Percentiles rank a stretch among this genome's conserved stretches.
Evolutionary conservation across 2,797 vertebrate species (phyloP).

Genomic region (Euphonia xanthogaster): DNA sequence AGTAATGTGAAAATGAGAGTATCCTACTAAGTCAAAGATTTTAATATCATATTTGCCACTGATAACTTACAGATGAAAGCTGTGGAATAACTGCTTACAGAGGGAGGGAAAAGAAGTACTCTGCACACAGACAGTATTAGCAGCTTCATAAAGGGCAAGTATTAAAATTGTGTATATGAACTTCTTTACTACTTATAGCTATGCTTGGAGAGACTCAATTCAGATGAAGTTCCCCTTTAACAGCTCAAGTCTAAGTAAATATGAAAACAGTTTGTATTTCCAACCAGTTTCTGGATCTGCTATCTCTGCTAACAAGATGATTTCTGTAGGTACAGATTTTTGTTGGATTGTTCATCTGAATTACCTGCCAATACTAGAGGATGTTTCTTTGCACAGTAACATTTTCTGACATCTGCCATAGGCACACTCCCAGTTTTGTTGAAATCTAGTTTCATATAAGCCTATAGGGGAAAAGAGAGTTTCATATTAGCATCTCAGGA

Average conservation of each 20-base stretch:
- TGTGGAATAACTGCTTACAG: background rate
- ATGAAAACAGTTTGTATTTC: background rate
- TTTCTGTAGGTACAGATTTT: background rate
- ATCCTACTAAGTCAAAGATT: background rate
- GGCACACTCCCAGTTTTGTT: conserved; percentile 74
- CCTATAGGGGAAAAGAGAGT: conserved; percentile 34
- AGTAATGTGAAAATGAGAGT: background rate
- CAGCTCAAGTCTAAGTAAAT: background rate
- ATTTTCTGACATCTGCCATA: conserved; percentile 76
- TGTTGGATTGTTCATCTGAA: background rate
- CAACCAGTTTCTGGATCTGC: background rate
- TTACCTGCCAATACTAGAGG: conserved; percentile 78
- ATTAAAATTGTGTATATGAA: background rate
- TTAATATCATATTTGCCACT: background rate
- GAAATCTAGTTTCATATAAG: conserved; percentile 81
- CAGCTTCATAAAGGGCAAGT: background rate
- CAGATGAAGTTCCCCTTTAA: background rate
- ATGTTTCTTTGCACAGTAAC: conserved; percentile 78
- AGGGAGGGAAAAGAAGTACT: background rate
- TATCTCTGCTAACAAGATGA: background rate
- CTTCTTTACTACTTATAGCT: background rate
- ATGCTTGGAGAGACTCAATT: background rate
- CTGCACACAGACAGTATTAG: background rate
- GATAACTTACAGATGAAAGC: background rate
- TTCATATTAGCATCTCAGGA: background rate